Evolutionary conservation across 2,113 vertebrate species (phyloP).

Genomic region (Nanorana parkeri): DNA sequence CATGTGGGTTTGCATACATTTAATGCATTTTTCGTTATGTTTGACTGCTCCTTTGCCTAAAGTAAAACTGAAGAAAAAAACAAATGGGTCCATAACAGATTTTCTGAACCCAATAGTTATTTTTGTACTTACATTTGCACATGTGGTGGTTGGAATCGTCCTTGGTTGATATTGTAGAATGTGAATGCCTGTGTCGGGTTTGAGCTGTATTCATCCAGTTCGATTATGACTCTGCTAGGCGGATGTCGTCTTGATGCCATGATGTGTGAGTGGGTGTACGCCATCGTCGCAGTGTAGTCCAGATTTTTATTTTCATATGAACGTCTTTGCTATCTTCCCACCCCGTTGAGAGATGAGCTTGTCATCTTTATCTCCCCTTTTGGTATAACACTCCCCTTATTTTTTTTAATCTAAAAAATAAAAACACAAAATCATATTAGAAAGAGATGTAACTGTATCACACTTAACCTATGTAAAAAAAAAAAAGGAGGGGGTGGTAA

Average conservation of each 20-base stretch:
- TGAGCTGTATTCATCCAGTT: conserved; percentile 96
- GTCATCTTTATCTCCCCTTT: conserved; percentile 59
- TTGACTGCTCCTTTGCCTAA: not conserved
- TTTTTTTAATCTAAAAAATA: conserved; percentile 61
- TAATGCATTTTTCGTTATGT: not conserved
- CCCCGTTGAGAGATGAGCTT: conserved; percentile 61
- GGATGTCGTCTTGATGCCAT: conserved; percentile 86
- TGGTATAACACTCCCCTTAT: conserved; percentile 57
- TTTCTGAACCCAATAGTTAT: not conserved
- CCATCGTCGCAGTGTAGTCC: conserved; percentile 73
- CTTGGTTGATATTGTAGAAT: conserved; percentile 99
- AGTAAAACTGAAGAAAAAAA: not conserved
- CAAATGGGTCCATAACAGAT: not conserved
- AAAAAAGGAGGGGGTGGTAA: conserved; percentile 20
- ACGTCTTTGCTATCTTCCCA: conserved; percentile 65
- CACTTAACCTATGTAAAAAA: conserved; percentile 56
- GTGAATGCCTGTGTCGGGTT: conserved; percentile 98
- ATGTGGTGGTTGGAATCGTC: conserved; percentile 94
- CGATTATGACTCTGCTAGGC: conserved; percentile 81
- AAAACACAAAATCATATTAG: conserved; percentile 57
- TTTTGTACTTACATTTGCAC: conserved; percentile 90
- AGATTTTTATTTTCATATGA: conserved; percentile 63
- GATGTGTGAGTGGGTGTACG: conserved; percentile 92
- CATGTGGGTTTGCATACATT: not conserved
- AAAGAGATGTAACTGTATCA: conserved; percentile 60